Evolutionary conservation across 2,888 invertebrate genomes (phyloP), one percentile per base, ranked within the genome.

Genomic region (Lasioglossum villosulum): DNA sequence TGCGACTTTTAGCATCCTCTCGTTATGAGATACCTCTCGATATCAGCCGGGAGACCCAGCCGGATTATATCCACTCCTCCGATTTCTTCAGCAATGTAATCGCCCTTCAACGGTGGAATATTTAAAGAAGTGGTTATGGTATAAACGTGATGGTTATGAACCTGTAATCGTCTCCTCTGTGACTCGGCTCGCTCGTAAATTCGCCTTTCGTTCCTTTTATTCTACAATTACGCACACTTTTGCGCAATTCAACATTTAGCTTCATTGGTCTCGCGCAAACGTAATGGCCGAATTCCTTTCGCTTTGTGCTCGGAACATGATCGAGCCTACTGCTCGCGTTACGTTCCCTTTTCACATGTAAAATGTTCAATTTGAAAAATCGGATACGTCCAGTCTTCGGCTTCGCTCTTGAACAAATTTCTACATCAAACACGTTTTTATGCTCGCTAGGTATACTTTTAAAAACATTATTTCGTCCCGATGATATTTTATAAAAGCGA

Each of bases 121-220:
- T 63, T 63, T 63, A 30, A 63, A 63, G 27, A 63, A 63, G 63
- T 30, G 30, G 16, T 63, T 30, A 63, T 30, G 14, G 5, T 63
- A 63, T 63, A 63, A 63, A 63, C 63, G 63, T 14, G 72, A 83
- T 56, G 76, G 73, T 79, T 75, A 77, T 77, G 23, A 73, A 52
- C 52, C 52, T n/a, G 52, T 52, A 52, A 52, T n/a, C 52, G 52
- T 52, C 52, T 10, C 10, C 10, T n/a, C 10, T n/a, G n/a, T n/a
- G 52, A 52, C 63, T 63, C 63, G 63, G 16, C 30, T 52, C 78
- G 45, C 30, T n/a, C 19, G 27, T 14, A 37, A 77, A 68, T 30
- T 63, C 63, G 16, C 6, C 6, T 63, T 6, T 16, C 30, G 16
- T 16, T 63, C 2, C 6, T 16, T 16, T 63, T 63, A 27, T 63